Conservation (phyloP, 1,140 invertebrate genomes). For the Drosophila chauvacae region DNA sequence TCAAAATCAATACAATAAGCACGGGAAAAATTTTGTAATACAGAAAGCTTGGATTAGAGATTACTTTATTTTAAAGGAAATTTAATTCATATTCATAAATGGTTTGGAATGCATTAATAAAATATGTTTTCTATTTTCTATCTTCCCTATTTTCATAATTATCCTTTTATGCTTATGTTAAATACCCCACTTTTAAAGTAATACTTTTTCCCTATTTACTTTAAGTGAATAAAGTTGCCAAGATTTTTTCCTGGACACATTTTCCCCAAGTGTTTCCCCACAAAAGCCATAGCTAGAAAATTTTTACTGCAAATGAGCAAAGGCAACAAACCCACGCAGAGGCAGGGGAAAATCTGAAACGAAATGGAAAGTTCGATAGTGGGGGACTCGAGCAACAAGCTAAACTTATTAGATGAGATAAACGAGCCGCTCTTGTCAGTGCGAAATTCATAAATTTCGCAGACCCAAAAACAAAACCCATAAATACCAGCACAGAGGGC, state of each 20-base stretch:
- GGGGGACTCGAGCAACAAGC: constrained; percentile 53
- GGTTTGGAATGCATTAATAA: too few species aligned
- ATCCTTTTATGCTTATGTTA: not conserved
- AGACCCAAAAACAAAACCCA: constrained; percentile 27
- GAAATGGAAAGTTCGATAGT: constrained; percentile 46
- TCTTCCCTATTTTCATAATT: too few species aligned
- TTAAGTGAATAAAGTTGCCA: not conserved
- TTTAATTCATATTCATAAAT: too few species aligned
- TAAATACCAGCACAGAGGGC: constrained; percentile 25
- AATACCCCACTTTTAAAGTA: not conserved
- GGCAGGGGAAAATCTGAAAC: constrained; percentile 23
- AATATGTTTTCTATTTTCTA: not conserved
- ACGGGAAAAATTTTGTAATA: not conserved
- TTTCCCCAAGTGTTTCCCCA: constrained; percentile 16
- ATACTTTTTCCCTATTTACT: not conserved
- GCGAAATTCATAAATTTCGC: constrained; percentile 63
- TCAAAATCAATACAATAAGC: constrained; percentile 65
- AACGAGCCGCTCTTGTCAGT: constrained; percentile 42
- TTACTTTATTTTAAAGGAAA: not conserved
- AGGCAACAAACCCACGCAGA: constrained; percentile 18
- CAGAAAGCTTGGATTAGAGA: not conserved
- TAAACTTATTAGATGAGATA: constrained; percentile 65
- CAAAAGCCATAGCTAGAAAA: constrained; percentile 43
- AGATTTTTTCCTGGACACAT: not conserved
- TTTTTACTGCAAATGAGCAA: constrained; percentile 74